Conservation (phyloP, 2,113 vertebrate genomes). For the Cochlearius cochlearius region DNA sequence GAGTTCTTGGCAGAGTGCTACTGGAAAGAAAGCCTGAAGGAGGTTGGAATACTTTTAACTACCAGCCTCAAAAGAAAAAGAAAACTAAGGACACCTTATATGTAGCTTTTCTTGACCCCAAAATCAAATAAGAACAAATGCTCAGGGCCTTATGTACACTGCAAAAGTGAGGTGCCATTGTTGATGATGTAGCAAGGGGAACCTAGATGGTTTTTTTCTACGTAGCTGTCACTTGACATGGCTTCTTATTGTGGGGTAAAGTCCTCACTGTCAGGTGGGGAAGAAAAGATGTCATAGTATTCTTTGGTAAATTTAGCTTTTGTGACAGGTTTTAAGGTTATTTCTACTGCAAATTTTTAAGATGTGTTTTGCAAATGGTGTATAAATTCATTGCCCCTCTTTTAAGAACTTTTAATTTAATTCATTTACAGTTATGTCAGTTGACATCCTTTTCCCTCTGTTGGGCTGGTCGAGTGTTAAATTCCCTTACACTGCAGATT, state of each 20-base stretch:
- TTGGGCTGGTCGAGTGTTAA: neutral
- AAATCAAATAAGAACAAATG: neutral
- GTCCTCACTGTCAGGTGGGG: neutral
- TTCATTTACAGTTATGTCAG: neutral
- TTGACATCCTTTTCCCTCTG: neutral
- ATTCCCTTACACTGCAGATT: neutral
- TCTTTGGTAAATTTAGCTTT: neutral
- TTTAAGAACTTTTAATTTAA: neutral
- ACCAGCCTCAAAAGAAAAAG: neutral
- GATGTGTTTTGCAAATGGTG: neutral
- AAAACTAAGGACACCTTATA: neutral
- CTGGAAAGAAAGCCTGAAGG: neutral
- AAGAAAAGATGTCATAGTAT: neutral
- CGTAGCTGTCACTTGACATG: neutral
- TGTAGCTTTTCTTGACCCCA: neutral
- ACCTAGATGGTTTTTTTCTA: neutral
- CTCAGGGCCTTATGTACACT: neutral
- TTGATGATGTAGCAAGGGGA: neutral
- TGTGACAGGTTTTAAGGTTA: neutral
- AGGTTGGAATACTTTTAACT: neutral
- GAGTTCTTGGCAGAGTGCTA: neutral
- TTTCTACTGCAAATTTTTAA: neutral
- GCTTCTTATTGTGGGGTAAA: neutral
- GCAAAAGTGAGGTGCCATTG: neutral
- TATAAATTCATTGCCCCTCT: neutral